Base-by-base conservation (phyloP, 1,140 invertebrate species). In the Drosophila sp. region DNA sequence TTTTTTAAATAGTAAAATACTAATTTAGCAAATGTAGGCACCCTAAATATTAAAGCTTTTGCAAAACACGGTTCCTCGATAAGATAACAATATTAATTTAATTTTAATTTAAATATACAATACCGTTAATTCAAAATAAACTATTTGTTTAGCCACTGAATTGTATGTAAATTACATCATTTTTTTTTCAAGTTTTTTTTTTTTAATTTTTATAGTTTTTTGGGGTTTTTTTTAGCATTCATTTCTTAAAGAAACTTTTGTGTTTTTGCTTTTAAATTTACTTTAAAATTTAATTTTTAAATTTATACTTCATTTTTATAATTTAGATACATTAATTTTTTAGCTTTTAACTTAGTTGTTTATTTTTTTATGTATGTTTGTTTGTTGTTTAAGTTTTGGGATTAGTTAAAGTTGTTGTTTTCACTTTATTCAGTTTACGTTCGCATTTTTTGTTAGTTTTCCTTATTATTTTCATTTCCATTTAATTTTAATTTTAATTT, bases 21-120 rank as follows among this genome's bases (percentile, higher is more conserved):
- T 90, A 90, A 90, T 91, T 90, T 91, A 90, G 90, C 90, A 91
- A 91, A 90, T 91, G 86, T 91, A 91, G 90, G 90, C 90, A 91
- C 90, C 90, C 86, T 91, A 91, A 91, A 91, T 91, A 80, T 91
- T 91, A 91, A 91, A 91, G 90, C 90, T 91, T 91, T 90, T 90
- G 90, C 90, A 91, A 91, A 91, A 91, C 90, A 91, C 90, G 84
- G 78, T 89, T 91, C 77, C 80, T 90, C 83, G 80, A 74, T 91
- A 76, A 91, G 76, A 84, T 81, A 89, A 91, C 83, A 91, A 91
- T 89, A 79, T 84, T 40, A 70, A 58, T 56, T 46, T 74, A 67
- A 62, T 43, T 57, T 67, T 61, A 76, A 86, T 82, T 89, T 82
- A 82, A 82, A 79, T 89, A 82, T 87, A 87, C 82, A 87, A 89